Percentiles rank a stretch among this genome's conserved stretches.
These are phyloP conservation scores for Pogonognathellus flavescens DNA, from an alignment of 1,140 invertebrate genomes.

Conservation along the genomic window DNA sequence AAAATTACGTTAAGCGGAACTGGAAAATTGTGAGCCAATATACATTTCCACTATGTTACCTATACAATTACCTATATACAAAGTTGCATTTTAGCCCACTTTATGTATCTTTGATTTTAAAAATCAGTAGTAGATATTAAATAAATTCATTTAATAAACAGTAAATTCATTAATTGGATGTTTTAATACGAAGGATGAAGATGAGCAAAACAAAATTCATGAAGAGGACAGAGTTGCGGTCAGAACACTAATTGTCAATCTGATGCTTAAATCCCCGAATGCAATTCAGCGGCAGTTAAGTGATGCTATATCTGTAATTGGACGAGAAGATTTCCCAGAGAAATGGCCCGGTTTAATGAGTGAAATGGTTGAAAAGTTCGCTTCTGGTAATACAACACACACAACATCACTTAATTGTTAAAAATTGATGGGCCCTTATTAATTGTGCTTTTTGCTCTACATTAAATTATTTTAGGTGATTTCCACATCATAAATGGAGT, in stretches of 20 bases:
- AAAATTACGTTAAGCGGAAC: constrained; percentile 96
- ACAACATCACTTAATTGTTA: no score
- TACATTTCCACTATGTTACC: no score
- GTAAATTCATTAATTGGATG: not conserved
- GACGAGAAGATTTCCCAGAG: constrained; percentile 92
- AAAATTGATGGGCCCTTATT: no score
- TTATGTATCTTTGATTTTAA: no score
- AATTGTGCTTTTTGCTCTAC: no score
- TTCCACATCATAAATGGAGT: constrained; percentile 97
- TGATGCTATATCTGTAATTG: constrained; percentile 96
- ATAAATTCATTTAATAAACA: no score
- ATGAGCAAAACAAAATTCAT: constrained; percentile 84
- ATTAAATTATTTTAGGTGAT: constrained; percentile 76
- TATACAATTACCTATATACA: no score
- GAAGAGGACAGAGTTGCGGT: constrained; percentile 82
- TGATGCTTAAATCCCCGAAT: constrained; percentile 93
- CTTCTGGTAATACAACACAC: no score
- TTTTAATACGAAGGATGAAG: constrained; percentile 78
- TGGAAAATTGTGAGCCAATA: constrained; percentile 84
- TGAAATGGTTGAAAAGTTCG: constrained; percentile 93
- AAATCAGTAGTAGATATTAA: no score
- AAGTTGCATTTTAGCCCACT: no score
- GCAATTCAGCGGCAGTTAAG: constrained; percentile 94
- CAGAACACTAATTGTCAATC: constrained; percentile 87
- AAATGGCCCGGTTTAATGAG: constrained; percentile 92